Base-by-base conservation (phyloP, 2,797 vertebrate species). In the Chloroceryle amazona region DNA sequence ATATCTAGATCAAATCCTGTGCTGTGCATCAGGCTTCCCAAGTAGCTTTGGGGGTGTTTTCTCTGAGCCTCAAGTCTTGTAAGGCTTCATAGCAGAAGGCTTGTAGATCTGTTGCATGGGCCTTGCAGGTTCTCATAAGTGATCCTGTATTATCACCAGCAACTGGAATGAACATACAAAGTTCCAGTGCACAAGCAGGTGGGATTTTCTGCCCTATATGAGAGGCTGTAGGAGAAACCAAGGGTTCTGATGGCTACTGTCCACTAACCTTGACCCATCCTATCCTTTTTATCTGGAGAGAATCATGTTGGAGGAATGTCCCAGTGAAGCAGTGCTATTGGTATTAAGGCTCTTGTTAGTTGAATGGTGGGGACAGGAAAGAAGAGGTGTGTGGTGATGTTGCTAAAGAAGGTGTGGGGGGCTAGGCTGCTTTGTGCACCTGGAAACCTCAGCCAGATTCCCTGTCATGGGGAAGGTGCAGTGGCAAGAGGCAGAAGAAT, bases 61-160 rank as follows among this genome's bases (percentile, higher is more conserved):
- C 14, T 81, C 23, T 73, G 51, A 89, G 9, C n/a, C 7, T 65
- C 51, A 60, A 14, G 9, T 80, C 42, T 63, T 63, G 4, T 46
- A 51, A 82, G 26, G 23, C 11, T 80, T 23, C 2, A 3, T 33
- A n/a, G 33, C 54, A 72, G 66, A 61, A 81, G 33, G 9, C 41
- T 68, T 72, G 22, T 39, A 54, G 42, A 8, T 22, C 10, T 2
- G 0, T 14, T 12, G 5, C 5, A 1, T 28, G 35, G 6, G 35
- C 11, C 33, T 68, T 55, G 13, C 44, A 61, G 17, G 7, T 57
- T 81, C 68, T 73, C 44, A 16, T 35, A 82, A 85, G 47, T 28
- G 37, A 57, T 63, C 39, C 12, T 0, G 0, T 76, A 25, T 55
- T 89, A 52, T 31, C 57, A 20, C 37, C 65, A 26, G 25, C 41